phyloP scores from a whole-genome alignment of 2,888 invertebrate species.

The Ennomos erosarius region DNA sequence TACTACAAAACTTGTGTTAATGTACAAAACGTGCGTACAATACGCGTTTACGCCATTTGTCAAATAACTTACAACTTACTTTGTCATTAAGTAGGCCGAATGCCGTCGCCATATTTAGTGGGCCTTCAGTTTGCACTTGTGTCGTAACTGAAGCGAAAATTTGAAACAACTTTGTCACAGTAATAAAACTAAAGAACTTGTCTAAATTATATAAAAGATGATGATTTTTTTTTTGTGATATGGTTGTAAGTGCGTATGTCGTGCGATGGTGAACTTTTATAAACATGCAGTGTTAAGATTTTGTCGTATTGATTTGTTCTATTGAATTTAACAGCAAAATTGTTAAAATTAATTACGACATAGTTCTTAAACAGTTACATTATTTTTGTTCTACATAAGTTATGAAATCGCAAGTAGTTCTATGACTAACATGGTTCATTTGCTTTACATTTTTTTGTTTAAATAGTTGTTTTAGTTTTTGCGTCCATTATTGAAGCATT shows the following conservation, averaged over 20 bases:
- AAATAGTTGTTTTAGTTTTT: too few relatives aligned
- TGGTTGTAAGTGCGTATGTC: conserved; percentile 2
- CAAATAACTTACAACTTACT: conserved; percentile 6
- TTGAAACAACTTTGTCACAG: neutral
- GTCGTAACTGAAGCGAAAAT: conserved; percentile 11
- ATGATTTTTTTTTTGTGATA: conserved; percentile 2
- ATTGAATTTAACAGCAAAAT: too few relatives aligned
- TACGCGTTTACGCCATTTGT: conserved; percentile 14
- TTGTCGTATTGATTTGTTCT: neutral
- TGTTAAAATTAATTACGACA: too few relatives aligned
- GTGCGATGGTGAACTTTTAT: neutral
- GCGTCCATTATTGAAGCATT: too few relatives aligned
- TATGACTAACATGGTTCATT: too few relatives aligned
- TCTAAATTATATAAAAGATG: neutral
- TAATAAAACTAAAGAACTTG: neutral
- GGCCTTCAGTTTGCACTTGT: conserved; percentile 17
- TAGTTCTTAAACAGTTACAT: too few relatives aligned
- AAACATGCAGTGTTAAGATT: neutral
- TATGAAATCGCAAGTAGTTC: too few relatives aligned
- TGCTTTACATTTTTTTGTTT: too few relatives aligned
- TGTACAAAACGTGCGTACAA: conserved; percentile 18
- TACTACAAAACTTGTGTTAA: conserved; percentile 1
- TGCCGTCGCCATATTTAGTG: conserved; percentile 25
- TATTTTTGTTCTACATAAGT: too few relatives aligned
- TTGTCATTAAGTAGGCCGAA: conserved; percentile 27